phyloP scores from a whole-genome alignment of 2,113 vertebrate genomes.

The Rhinichthys klamathensis region DNA sequence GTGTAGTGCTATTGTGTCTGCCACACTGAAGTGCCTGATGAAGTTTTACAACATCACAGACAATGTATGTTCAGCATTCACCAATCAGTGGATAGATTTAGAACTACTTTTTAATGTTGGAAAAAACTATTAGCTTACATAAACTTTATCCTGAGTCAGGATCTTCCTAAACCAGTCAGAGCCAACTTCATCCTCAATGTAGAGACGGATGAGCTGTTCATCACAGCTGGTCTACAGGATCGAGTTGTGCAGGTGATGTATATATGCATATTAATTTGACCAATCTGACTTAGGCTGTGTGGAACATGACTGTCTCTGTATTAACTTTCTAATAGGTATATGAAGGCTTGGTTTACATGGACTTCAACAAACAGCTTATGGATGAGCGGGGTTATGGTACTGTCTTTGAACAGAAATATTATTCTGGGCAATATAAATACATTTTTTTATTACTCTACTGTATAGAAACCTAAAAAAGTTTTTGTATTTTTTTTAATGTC shows the following conservation, averaged over 20 bases:
- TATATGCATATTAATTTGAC: neutral
- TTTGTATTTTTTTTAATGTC: too few species aligned
- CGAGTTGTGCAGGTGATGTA: conserved; percentile 78
- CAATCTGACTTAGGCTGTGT: neutral
- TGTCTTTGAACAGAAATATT: neutral
- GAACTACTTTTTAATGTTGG: neutral
- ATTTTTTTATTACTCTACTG: too few species aligned
- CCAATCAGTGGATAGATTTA: neutral
- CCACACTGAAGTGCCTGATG: conserved; percentile 82
- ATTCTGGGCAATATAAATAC: neutral
- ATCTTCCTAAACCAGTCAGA: conserved; percentile 76
- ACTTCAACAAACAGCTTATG: conserved; percentile 80
- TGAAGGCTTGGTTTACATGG: conserved; percentile 84
- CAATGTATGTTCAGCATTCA: conserved; percentile 65
- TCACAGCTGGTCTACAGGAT: conserved; percentile 83
- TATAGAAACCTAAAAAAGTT: neutral
- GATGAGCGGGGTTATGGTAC: conserved; percentile 79
- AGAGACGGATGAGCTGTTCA: conserved; percentile 83
- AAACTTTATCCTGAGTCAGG: conserved; percentile 63
- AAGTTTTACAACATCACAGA: conserved; percentile 84
- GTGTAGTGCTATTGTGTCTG: conserved; percentile 80
- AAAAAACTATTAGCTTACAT: neutral
- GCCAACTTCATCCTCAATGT: conserved; percentile 84
- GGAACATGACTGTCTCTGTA: neutral
- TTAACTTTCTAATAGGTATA: conserved; percentile 73